Conservation (phyloP, 2,113 vertebrate genomes). For the Megaleporinus macrocephalus region DNA sequence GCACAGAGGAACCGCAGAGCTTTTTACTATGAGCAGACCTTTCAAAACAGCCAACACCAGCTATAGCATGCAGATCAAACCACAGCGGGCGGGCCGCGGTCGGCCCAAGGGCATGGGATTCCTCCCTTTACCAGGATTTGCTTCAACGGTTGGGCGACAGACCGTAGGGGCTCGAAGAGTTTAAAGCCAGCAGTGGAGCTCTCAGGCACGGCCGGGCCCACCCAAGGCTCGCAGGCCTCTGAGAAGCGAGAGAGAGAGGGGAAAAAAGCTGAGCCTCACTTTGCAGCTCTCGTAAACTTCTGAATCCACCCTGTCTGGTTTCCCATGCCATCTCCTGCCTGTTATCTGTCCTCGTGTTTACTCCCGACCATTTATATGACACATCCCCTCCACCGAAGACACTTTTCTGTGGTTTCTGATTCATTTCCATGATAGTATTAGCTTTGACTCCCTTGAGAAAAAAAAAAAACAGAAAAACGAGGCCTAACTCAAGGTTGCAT, state of each 20-base stretch:
- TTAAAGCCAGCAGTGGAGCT: background rate
- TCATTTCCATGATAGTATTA: conserved; percentile 57
- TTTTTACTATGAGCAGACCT: conserved; percentile 52
- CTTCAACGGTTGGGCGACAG: background rate
- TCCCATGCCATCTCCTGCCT: conserved; percentile 53
- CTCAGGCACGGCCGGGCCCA: background rate
- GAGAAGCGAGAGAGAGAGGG: background rate
- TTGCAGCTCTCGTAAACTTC: background rate
- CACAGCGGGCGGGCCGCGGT: background rate
- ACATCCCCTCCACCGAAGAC: conserved; percentile 47
- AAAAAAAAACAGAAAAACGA: too few relatives aligned
- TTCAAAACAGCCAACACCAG: conserved; percentile 50
- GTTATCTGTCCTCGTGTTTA: conserved; percentile 55
- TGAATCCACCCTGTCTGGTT: conserved; percentile 10
- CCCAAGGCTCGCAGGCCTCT: background rate
- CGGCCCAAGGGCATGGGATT: conserved; percentile 20
- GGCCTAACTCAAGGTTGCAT: conserved; percentile 29
- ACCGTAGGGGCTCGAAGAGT: background rate
- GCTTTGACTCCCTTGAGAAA: conserved; percentile 34
- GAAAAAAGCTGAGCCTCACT: background rate
- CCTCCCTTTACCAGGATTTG: background rate
- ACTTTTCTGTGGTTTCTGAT: conserved; percentile 52
- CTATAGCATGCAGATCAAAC: conserved; percentile 19
- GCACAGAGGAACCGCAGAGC: conserved; percentile 64
- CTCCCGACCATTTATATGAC: conserved; percentile 53